A percentile compares a stretch with the other conserved stretches of the same genome.
Evolutionary conservation across 1,140 invertebrate genomes (phyloP).

Genomic region (Amphibalanus amphitrite): DNA sequence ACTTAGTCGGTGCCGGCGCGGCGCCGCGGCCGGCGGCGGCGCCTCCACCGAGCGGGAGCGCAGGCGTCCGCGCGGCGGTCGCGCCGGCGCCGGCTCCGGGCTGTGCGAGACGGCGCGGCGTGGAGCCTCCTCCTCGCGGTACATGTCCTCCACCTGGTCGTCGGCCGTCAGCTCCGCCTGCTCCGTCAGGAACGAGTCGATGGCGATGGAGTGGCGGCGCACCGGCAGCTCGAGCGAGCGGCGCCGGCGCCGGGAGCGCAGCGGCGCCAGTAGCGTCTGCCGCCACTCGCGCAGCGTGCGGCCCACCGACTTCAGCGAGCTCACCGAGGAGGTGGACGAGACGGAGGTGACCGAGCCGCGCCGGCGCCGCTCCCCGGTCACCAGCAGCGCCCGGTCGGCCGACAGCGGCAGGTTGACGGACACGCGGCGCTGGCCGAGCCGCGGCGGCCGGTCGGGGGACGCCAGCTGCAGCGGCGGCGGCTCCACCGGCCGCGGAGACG

Average conservation of each 20-base stretch:
- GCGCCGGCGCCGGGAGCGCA: background rate
- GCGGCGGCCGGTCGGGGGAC: too few species aligned
- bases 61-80: too few species aligned
- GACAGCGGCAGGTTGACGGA: too few species aligned
- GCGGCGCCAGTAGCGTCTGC: background rate
- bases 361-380: background rate
- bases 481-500: too few species aligned
- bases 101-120: too few species aligned
- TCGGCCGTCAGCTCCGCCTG: background rate
- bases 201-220: background rate
- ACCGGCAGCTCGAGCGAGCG: background rate
- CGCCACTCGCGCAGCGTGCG: background rate
- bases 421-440: background rate
- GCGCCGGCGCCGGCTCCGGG: too few species aligned
- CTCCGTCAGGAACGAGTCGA: background rate
- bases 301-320: background rate
- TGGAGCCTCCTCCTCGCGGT: background rate
- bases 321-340: too few species aligned
- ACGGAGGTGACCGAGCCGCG: background rate
- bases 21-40: too few species aligned
- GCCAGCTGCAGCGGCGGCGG: too few species aligned
- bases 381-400: background rate
- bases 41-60: background rate
- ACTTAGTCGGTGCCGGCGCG: background rate
- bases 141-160: background rate